Evolutionary conservation across 2,888 invertebrate genomes (phyloP).

Genomic region (Ceramica pisi): DNA sequence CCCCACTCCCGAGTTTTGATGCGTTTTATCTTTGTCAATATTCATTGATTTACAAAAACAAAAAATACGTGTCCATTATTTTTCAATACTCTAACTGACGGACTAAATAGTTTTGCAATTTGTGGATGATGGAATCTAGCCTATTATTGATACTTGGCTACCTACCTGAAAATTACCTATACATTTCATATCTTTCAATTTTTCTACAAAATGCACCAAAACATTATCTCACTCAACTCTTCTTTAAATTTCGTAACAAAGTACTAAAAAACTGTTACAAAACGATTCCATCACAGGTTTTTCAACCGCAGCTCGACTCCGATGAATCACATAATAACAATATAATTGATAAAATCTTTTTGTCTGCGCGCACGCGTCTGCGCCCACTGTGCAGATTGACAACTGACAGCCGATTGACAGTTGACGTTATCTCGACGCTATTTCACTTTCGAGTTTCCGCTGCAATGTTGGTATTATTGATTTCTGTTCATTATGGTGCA

Average conservation of each 20-base stretch:
- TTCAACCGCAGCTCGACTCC: constrained; percentile 31
- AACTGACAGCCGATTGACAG: constrained; percentile 57
- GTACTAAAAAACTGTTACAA: constrained; percentile 20
- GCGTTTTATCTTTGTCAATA: too few species aligned
- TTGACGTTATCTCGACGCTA: constrained; percentile 64
- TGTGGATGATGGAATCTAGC: too few species aligned
- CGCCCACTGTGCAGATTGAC: constrained; percentile 64
- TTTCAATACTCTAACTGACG: too few species aligned
- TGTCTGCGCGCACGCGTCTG: constrained; percentile 58
- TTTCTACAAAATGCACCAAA: neutral
- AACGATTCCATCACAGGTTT: constrained; percentile 54
- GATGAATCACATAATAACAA: constrained; percentile 57
- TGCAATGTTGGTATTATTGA: constrained; percentile 46
- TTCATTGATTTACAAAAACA: too few species aligned
- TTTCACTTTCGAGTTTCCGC: constrained; percentile 64
- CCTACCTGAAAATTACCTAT: too few species aligned
- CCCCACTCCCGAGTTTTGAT: too few species aligned
- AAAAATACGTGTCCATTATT: too few species aligned
- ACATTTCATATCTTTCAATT: neutral
- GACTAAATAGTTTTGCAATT: too few species aligned
- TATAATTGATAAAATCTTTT: constrained; percentile 64
- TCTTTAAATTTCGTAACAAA: neutral
- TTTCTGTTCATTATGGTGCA: constrained; percentile 43
- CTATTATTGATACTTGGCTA: too few species aligned
- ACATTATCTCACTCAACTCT: neutral